Percentiles rank a stretch among this genome's conserved stretches.
Conservation (phyloP, 2,113 vertebrate species). For the Etia nguti region DNA sequence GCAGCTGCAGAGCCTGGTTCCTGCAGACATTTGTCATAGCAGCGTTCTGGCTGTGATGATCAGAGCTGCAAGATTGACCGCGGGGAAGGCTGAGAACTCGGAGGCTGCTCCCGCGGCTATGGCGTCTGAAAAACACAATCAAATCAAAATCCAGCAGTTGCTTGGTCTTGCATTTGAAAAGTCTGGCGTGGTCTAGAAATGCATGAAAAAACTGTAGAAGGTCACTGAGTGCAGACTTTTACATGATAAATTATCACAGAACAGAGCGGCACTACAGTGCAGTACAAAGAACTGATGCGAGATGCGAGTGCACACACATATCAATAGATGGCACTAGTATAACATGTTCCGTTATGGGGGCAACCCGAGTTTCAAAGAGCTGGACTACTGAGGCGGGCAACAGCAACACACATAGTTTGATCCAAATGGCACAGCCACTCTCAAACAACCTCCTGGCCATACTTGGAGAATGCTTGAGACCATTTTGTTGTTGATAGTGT, state of each 20-base stretch:
- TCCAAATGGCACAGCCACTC: background rate
- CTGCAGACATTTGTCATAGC: conserved; percentile 65
- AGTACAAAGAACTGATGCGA: background rate
- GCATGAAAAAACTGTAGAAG: background rate
- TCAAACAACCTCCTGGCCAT: background rate
- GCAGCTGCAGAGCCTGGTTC: background rate
- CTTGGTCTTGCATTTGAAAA: background rate
- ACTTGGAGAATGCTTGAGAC: background rate
- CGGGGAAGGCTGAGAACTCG: conserved; percentile 70
- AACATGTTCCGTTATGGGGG: background rate
- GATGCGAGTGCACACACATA: background rate
- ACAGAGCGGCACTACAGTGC: background rate
- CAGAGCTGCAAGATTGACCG: conserved; percentile 79
- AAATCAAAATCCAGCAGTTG: background rate
- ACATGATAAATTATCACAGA: background rate
- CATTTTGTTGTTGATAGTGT: conserved; percentile 1
- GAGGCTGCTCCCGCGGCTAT: conserved; percentile 79
- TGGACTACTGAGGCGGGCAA: background rate
- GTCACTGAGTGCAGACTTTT: background rate
- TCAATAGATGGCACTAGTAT: conserved; percentile 53
- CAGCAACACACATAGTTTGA: background rate
- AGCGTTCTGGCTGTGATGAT: conserved; percentile 83
- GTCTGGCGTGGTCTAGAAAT: background rate
- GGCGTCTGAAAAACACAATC: conserved; percentile 71
- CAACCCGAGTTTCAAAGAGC: background rate